Evolutionary conservation across 2,113 vertebrate species (phyloP).

Genomic region (Oncorhynchus nerka): DNA sequence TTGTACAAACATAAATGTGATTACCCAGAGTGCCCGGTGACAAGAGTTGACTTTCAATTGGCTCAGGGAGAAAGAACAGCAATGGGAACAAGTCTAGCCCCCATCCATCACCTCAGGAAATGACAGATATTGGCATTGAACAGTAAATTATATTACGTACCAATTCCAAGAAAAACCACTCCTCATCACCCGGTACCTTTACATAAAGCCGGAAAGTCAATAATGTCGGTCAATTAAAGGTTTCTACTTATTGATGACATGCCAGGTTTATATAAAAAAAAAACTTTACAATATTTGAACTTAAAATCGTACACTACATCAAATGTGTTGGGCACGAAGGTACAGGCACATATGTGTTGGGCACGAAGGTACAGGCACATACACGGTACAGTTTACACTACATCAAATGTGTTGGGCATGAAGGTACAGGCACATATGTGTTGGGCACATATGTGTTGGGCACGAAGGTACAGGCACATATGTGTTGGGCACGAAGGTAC

Average conservation of each 20-base stretch:
- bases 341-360: not conserved
- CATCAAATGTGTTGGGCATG: too few species aligned
- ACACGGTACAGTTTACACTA: too few species aligned
- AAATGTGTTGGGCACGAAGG: not conserved
- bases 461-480: too few species aligned
- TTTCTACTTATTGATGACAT: not conserved
- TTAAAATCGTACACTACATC: not conserved
- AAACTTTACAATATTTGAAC: not conserved
- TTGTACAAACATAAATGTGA: slow-evolving; percentile 57
- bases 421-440: too few species aligned
- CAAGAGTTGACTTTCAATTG: slow-evolving; percentile 31
- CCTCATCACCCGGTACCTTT: not conserved
- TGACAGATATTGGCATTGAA: slow-evolving; percentile 10
- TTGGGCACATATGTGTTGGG: too few species aligned
- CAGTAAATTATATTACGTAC: slow-evolving; percentile 5
- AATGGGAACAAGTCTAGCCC: slow-evolving; percentile 9
- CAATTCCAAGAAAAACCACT: not conserved
- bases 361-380: too few species aligned
- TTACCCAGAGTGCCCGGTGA: slow-evolving; percentile 29
- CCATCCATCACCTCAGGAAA: slow-evolving; percentile 2
- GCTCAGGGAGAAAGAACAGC: slow-evolving; percentile 16
- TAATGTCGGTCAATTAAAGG: not conserved
- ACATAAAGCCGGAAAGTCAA: not conserved
- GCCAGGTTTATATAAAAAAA: not conserved
- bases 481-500: not conserved